phyloP scores from a whole-genome alignment of 1,140 invertebrate genomes.

The Chironomus tepperi region DNA sequence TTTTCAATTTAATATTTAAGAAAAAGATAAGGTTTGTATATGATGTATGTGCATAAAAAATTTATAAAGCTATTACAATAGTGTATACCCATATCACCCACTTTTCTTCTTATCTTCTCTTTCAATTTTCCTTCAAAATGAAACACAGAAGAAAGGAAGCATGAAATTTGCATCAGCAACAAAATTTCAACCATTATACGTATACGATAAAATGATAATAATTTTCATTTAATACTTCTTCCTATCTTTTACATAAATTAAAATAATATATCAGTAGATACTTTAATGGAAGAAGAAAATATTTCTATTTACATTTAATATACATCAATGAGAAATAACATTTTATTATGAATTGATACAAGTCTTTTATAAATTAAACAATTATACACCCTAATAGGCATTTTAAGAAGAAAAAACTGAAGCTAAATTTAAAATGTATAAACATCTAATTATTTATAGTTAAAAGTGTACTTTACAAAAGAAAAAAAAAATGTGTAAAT shows the following conservation, averaged over 20 bases:
- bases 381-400: too few relatives aligned
- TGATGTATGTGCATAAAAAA: constrained; percentile 3
- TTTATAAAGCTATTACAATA: neutral
- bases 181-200: neutral
- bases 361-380: constrained; percentile 1
- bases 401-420: too few relatives aligned
- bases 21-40: neutral
- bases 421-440: too few relatives aligned
- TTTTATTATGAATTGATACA: neutral
- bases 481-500: too few relatives aligned
- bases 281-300: neutral
- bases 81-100: neutral
- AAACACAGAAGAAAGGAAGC: neutral
- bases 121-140: too few relatives aligned
- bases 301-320: neutral
- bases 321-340: neutral
- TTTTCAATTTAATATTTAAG: neutral
- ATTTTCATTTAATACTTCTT: neutral
- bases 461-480: too few relatives aligned
- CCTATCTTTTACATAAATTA: neutral
- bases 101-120: neutral
- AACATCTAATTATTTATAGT: too few relatives aligned
- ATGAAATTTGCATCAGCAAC: neutral
- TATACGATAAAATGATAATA: constrained; percentile 22
- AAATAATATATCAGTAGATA: neutral